A percentile compares a stretch with the other conserved stretches of the same genome.
These are phyloP conservation scores for Apamea anceps DNA, from an alignment of 2,888 invertebrate species.

Conservation along the genomic window DNA sequence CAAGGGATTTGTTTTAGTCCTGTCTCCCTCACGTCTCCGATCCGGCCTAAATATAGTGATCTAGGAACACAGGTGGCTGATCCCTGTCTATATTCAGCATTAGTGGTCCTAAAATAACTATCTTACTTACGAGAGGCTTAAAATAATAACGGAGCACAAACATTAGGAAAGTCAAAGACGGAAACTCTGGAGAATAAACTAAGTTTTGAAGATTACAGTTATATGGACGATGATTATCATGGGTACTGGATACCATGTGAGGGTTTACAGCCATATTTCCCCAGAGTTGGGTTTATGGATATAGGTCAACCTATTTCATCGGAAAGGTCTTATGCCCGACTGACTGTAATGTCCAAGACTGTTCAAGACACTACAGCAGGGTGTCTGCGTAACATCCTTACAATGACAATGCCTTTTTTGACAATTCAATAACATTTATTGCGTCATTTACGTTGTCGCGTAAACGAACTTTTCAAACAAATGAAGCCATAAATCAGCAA, in stretches of 20 bases:
- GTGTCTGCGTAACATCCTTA: neutral
- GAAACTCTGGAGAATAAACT: neutral
- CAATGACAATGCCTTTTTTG: neutral
- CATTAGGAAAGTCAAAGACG: neutral
- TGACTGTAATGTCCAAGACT: neutral
- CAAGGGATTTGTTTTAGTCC: conserved; percentile 38
- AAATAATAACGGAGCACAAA: conserved; percentile 23
- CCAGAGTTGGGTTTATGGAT: conserved; percentile 1
- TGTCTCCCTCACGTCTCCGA: conserved; percentile 20
- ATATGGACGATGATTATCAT: neutral
- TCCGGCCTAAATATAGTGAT: conserved; percentile 45
- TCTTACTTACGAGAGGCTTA: conserved; percentile 10
- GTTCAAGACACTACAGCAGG: neutral
- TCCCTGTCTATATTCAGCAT: conserved; percentile 46
- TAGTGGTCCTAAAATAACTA: conserved; percentile 30
- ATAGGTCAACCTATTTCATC: neutral
- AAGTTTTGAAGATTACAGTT: neutral
- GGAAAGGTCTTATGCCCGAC: neutral
- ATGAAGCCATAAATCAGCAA: neutral
- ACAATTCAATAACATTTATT: neutral
- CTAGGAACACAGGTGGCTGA: conserved; percentile 51
- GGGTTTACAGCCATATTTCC: conserved; percentile 16
- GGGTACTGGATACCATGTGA: neutral
- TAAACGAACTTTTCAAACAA: neutral
- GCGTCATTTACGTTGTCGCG: neutral